These are phyloP conservation scores for Prionace glauca DNA, from an alignment of 2,797 vertebrate genomes.

Conservation along the genomic window DNA sequence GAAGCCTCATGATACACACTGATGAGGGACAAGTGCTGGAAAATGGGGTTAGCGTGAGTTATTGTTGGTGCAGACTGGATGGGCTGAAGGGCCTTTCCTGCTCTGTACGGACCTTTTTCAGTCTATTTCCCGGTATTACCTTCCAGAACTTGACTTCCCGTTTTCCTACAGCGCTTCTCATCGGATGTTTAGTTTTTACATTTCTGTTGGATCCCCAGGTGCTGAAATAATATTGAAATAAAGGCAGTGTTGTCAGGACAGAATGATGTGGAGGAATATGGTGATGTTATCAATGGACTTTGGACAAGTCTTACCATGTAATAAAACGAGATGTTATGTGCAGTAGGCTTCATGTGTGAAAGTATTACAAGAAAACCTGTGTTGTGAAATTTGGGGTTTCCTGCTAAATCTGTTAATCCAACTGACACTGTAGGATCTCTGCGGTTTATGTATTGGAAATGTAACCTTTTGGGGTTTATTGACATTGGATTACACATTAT, in stretches of 20 bases:
- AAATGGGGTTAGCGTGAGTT: too few relatives aligned
- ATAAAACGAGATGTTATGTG: not conserved
- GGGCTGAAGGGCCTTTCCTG: too few relatives aligned
- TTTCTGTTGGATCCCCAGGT: not conserved
- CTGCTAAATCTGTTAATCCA: not conserved
- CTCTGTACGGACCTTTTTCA: not conserved
- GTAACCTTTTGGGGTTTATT: conserved; percentile 40
- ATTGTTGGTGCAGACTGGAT: too few relatives aligned
- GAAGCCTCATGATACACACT: too few relatives aligned
- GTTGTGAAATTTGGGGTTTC: not conserved
- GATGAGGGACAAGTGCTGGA: too few relatives aligned
- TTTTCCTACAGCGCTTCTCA: not conserved
- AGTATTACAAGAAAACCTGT: not conserved
- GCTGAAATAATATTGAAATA: not conserved
- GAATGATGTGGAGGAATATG: not conserved
- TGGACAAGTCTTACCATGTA: not conserved
- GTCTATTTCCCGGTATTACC: not conserved
- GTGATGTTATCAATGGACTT: conserved; percentile 8
- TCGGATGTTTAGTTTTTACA: not conserved
- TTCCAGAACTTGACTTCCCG: not conserved
- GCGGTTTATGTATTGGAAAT: not conserved
- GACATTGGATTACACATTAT: not conserved
- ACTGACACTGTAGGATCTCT: not conserved
- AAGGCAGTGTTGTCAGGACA: not conserved
- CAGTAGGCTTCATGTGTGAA: conserved; percentile 17